Base-by-base conservation (phyloP, 2,888 invertebrate genomes). In the Eutolmus rufibarbis region DNA sequence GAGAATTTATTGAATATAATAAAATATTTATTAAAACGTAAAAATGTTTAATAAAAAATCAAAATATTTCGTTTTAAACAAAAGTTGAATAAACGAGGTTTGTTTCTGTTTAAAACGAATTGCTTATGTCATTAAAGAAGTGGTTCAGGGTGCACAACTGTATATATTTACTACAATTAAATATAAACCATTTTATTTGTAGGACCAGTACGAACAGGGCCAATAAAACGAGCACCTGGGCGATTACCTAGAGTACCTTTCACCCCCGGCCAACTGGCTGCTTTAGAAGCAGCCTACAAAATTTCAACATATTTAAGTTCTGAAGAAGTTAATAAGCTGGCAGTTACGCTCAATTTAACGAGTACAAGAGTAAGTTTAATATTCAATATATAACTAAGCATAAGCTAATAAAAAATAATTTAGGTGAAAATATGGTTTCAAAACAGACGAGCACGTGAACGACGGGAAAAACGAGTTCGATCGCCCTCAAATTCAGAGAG, bases 381-480 rank as follows among this genome's bases (percentile, higher is more conserved):
- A 12, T 28, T 8, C 16, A 74, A 56, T 86, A 19, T 78, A 46
- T 37, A 43, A 82, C 5, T 40, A 51, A 31, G 9, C 19, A 77
- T n/a, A 28, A 81, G 85, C 7, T 40, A 93, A 51, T 37, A 12
- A 31, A 28, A 74, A 74, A 46, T 74, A 28, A 16, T 85, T 19
- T 40, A 88, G 88, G 88, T 88, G 86, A 94, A 96, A 93, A 86
- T 86, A 28, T 86, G 86, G 86, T 86, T 86, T 37, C 86, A 86
- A 94, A 96, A 96, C 91, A 94, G 96, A 77, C 94, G 96, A 81
- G 96, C 96, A 0, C 93, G 96, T 46, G 96, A 96, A 90, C 93
- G 96, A 89, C 93, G 96, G 89, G 96, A 96, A 91, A 94, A 94
- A 90, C 92, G 92, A 0, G 92, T 28, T 43, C 28, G 12, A 1